Percentiles rank a stretch among this genome's conserved stretches.
Evolutionary conservation across 2,888 invertebrate genomes (phyloP).

Genomic region (Antheraea assamensis): DNA sequence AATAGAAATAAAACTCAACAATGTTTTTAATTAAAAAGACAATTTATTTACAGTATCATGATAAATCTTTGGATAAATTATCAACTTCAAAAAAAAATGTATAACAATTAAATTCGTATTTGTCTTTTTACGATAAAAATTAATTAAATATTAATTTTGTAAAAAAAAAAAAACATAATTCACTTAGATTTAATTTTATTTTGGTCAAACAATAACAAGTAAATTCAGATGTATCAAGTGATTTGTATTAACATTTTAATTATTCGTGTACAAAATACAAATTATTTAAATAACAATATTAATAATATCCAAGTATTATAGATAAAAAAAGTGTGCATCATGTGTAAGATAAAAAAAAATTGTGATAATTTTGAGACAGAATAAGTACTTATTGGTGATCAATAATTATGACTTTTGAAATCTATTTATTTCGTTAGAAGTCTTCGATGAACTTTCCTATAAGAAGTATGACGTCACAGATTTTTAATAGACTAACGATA

Average conservation of each 20-base stretch:
- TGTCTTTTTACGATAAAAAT: too few species aligned
- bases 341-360: not conserved
- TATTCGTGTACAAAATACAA: not conserved
- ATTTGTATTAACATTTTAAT: not conserved
- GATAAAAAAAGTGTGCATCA: not conserved
- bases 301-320: not conserved
- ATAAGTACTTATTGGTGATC: not conserved
- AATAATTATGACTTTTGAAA: too few species aligned
- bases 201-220: too few species aligned
- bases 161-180: too few species aligned
- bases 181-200: too few species aligned
- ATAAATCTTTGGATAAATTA: slow-evolving; percentile 19
- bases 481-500: not conserved
- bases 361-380: not conserved
- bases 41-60: slow-evolving; percentile 35
- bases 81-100: not conserved
- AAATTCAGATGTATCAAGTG: not conserved
- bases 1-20: slow-evolving; percentile 13
- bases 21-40: slow-evolving; percentile 24
- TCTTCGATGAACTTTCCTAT: too few species aligned
- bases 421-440: too few species aligned
- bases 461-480: not conserved
- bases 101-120: slow-evolving; percentile 13
- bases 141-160: too few species aligned
- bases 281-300: not conserved